Conservation (phyloP, 2,113 vertebrate genomes). For the Caloenas nicobarica region DNA sequence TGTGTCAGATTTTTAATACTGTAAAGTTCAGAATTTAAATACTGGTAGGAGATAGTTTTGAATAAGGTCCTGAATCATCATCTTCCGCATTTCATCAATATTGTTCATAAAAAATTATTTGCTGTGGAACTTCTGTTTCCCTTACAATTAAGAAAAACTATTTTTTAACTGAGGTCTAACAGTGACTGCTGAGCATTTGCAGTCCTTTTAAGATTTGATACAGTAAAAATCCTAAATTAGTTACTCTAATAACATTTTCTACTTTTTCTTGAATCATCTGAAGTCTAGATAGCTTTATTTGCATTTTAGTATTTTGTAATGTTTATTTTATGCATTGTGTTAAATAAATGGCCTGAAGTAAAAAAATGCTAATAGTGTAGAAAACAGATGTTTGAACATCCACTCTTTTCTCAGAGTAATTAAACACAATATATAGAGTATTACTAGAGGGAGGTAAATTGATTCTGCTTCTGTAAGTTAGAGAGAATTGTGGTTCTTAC, state of each 20-base stretch:
- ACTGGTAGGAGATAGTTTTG: background rate
- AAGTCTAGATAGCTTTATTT: slow-evolving; percentile 24
- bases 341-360: slow-evolving; percentile 35
- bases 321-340: background rate
- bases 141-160: background rate
- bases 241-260: background rate
- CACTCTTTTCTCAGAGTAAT: slow-evolving; percentile 6
- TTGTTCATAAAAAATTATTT: background rate
- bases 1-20: background rate
- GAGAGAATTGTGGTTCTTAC: background rate
- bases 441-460: background rate
- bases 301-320: slow-evolving; percentile 38
- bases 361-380: background rate
- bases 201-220: background rate
- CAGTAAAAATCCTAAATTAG: background rate
- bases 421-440: background rate
- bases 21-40: background rate
- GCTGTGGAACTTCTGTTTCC: background rate
- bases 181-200: background rate
- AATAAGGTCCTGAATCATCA: background rate
- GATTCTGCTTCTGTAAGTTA: slow-evolving; percentile 37
- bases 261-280: background rate
- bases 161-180: background rate
- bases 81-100: background rate
- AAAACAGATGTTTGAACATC: slow-evolving; percentile 32